Evolutionary conservation across 2,888 invertebrate genomes (phyloP).

Genomic region (Pristionchus japonicus): DNA sequence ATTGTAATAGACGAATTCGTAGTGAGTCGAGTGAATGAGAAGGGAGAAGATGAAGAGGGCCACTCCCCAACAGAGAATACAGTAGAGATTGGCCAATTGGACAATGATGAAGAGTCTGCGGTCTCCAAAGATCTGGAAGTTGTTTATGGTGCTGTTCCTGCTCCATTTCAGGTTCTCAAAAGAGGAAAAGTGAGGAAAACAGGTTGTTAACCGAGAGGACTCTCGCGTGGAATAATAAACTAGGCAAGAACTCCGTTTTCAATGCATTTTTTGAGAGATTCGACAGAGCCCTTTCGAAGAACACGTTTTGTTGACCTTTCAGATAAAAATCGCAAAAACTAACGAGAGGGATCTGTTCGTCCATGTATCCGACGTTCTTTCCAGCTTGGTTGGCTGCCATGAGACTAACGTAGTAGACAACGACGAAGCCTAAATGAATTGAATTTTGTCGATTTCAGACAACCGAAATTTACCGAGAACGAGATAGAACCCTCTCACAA

Average conservation of each 20-base stretch:
- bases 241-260: background rate
- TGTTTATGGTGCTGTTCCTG: no score
- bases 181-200: background rate
- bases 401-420: background rate
- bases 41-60: slow-evolving; percentile 16
- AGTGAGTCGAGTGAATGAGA: slow-evolving; percentile 17
- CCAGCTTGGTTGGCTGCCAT: background rate
- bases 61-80: background rate
- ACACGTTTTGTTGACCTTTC: no score
- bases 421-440: background rate
- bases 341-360: background rate
- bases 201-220: background rate
- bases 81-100: background rate
- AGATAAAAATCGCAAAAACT: no score
- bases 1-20: slow-evolving; percentile 34
- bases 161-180: background rate
- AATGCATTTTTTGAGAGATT: no score
- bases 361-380: background rate
- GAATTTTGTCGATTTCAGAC: background rate
- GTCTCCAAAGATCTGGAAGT: slow-evolving; percentile 33
- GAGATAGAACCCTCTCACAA: background rate
- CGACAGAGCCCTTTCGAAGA: no score
- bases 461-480: slow-evolving; percentile 26
- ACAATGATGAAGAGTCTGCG: background rate
- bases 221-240: background rate